phyloP scores from a whole-genome alignment of 1,140 invertebrate species.

The Galleria mellonella region DNA sequence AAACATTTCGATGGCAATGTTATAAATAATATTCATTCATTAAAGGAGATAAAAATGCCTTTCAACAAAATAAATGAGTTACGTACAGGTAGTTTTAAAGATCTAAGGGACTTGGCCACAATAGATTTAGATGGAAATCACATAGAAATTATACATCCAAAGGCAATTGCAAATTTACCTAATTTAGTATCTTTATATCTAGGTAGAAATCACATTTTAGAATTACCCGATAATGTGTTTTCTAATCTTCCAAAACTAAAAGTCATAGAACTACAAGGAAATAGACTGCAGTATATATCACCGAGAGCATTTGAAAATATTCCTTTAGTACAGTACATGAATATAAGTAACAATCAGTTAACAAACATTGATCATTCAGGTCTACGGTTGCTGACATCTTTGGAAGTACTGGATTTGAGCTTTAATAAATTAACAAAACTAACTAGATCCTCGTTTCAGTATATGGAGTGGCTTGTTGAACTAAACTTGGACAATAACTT shows the following conservation, averaged over 20 bases:
- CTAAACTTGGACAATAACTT: constrained; percentile 86
- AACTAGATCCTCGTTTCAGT: constrained; percentile 76
- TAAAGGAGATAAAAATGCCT: constrained; percentile 81
- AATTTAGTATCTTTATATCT: constrained; percentile 86
- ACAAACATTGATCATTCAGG: constrained; percentile 82
- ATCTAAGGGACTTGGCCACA: constrained; percentile 80
- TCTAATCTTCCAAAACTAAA: constrained; percentile 84
- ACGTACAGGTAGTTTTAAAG: constrained; percentile 81
- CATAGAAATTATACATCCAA: constrained; percentile 83
- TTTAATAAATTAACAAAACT: constrained; percentile 84
- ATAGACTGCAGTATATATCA: constrained; percentile 82
- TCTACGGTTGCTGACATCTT: constrained; percentile 79
- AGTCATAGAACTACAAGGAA: constrained; percentile 87
- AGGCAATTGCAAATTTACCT: constrained; percentile 84
- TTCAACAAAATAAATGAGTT: constrained; percentile 85
- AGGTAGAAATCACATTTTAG: constrained; percentile 83
- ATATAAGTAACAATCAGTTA: constrained; percentile 87
- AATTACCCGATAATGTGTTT: constrained; percentile 83
- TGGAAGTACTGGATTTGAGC: constrained; percentile 88
- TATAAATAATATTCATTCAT: constrained; percentile 78
- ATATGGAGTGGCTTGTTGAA: constrained; percentile 90
- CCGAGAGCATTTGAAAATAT: constrained; percentile 85
- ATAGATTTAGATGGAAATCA: constrained; percentile 89
- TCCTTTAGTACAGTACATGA: constrained; percentile 85
- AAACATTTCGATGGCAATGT: constrained; percentile 80